A percentile compares a stretch with the other conserved stretches of the same genome.
Conservation (phyloP, 1,140 invertebrate species). For the Drosophila bipectinata region DNA sequence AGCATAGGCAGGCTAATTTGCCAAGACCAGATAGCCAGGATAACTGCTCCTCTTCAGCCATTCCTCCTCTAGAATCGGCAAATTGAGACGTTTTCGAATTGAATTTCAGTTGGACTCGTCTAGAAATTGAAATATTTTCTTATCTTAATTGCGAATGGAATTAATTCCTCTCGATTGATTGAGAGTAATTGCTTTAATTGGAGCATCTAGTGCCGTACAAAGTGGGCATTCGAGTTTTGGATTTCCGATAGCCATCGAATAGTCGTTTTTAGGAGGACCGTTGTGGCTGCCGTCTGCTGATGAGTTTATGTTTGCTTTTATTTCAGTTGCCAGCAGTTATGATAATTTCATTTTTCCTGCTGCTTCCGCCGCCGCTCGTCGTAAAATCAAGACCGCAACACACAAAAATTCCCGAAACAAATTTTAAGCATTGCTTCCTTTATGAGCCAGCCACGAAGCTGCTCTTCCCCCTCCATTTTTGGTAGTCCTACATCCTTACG, state of each 20-base stretch:
- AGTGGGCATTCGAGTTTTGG: neutral
- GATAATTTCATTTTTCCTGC: conserved; percentile 61
- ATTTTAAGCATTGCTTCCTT: conserved; percentile 70
- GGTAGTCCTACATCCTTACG: neutral
- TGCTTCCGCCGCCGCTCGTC: conserved; percentile 27
- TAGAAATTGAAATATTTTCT: conserved; percentile 33
- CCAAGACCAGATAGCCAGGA: conserved; percentile 13
- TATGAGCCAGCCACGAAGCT: conserved; percentile 32
- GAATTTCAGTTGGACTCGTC: conserved; percentile 11
- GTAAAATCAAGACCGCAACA: conserved; percentile 52
- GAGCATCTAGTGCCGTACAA: neutral
- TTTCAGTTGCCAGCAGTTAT: conserved; percentile 53
- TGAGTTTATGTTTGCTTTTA: conserved; percentile 62
- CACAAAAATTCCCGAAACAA: conserved; percentile 54
- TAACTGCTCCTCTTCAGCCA: neutral
- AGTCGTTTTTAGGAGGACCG: neutral
- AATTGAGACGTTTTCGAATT: conserved; percentile 18
- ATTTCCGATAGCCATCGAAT: neutral
- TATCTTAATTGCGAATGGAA: conserved; percentile 32
- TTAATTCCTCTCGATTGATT: conserved; percentile 34
- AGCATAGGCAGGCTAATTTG: conserved; percentile 59
- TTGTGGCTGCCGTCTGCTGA: conserved; percentile 49
- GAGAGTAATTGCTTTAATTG: conserved; percentile 18
- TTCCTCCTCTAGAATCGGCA: neutral
- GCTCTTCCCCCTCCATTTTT: neutral